A percentile compares a stretch with the other conserved stretches of the same genome.
phyloP scores from a whole-genome alignment of 2,888 invertebrate genomes.

The Ectemnius lituratus region DNA sequence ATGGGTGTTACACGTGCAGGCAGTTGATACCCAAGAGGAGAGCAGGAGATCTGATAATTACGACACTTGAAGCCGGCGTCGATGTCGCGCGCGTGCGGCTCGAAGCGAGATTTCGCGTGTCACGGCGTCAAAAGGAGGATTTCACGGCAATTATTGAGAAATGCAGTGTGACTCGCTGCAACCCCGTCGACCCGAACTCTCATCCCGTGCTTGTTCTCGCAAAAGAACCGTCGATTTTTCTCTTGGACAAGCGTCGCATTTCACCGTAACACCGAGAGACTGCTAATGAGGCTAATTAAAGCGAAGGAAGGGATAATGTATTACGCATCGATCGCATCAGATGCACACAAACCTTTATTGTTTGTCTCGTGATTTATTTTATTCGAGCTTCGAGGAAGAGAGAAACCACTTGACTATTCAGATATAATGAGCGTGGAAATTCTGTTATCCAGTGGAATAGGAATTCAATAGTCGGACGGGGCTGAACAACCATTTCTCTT shows the following conservation, averaged over 20 bases:
- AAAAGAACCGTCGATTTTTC: slow-evolving; percentile 42
- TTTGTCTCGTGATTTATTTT: too few species aligned
- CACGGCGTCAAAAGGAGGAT: slow-evolving; percentile 34
- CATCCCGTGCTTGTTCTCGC: slow-evolving; percentile 22
- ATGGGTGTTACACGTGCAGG: slow-evolving; percentile 62
- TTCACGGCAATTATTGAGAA: slow-evolving; percentile 33
- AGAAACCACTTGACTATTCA: too few species aligned
- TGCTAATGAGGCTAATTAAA: slow-evolving; percentile 47
- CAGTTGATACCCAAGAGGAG: slow-evolving; percentile 59
- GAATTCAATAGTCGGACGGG: too few species aligned
- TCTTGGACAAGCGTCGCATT: slow-evolving; percentile 46
- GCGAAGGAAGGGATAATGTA: slow-evolving; percentile 37
- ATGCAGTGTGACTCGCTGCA: slow-evolving; percentile 24
- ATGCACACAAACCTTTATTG: too few species aligned
- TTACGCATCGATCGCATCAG: slow-evolving; percentile 15
- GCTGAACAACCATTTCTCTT: too few species aligned
- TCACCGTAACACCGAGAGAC: slow-evolving; percentile 18
- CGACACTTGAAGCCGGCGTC: slow-evolving; percentile 67
- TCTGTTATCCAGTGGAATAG: too few species aligned
- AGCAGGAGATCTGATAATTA: slow-evolving; percentile 68
- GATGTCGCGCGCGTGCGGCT: slow-evolving; percentile 52
- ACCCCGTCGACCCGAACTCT: too few species aligned
- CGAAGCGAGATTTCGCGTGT: slow-evolving; percentile 31
- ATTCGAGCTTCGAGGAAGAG: too few species aligned
- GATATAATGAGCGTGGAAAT: too few species aligned